Evolutionary conservation across 2,797 vertebrate genomes (phyloP).

Genomic region (Xenentodon cancila): DNA sequence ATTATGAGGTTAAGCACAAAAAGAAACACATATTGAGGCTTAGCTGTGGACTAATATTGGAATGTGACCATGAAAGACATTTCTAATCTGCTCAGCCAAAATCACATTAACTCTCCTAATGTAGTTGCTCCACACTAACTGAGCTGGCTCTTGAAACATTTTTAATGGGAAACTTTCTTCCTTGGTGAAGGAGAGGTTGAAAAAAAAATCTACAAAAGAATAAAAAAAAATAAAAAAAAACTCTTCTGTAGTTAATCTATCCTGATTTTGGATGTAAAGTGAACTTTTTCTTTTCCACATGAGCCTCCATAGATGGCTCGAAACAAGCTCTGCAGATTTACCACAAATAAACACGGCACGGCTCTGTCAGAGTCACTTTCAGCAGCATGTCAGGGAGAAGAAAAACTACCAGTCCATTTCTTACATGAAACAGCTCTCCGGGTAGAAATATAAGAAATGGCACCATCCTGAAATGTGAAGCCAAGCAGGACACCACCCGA

Average conservation of each 20-base stretch:
- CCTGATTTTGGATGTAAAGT: conserved; percentile 47
- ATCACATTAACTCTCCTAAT: conserved; percentile 83
- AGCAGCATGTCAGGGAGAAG: conserved; percentile 41
- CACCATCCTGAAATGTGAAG: conserved; percentile 66
- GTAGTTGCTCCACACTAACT: conserved; percentile 77
- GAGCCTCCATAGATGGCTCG: conserved; percentile 11
- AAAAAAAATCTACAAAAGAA: background rate
- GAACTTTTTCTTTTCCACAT: conserved; percentile 19
- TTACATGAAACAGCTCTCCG: conserved; percentile 66
- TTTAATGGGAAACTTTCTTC: conserved; percentile 73
- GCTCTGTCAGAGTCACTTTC: conserved; percentile 61
- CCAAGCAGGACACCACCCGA: conserved; percentile 57
- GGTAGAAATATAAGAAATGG: conserved; percentile 67
- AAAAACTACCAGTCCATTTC: conserved; percentile 57
- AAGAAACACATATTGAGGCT: conserved; percentile 79
- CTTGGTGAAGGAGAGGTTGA: conserved; percentile 31
- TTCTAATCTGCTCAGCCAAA: conserved; percentile 84
- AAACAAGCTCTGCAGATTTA: conserved; percentile 44
- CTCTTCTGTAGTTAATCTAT: conserved; percentile 61
- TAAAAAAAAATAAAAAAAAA: conserved; percentile 13
- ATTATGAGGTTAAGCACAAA: conserved; percentile 85
- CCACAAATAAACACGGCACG: conserved; percentile 37
- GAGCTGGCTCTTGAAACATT: conserved; percentile 64
- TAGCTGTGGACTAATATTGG: conserved; percentile 81
- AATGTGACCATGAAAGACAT: conserved; percentile 84